A percentile compares a stretch with the other conserved stretches of the same genome.
Conservation (phyloP, 2,888 invertebrate genomes). For the Amphimallon solstitiale region DNA sequence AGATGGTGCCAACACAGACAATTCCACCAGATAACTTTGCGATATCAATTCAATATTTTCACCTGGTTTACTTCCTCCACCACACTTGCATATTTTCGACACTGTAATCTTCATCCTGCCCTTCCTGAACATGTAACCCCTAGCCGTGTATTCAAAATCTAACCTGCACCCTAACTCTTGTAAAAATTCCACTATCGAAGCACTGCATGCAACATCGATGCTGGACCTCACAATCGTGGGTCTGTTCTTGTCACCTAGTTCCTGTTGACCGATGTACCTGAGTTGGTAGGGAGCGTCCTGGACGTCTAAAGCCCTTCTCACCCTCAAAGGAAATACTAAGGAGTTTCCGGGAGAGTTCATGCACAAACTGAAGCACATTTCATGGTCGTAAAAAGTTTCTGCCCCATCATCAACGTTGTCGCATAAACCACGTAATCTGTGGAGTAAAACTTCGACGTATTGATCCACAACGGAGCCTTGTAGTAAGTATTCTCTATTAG, state of each 20-base stretch:
- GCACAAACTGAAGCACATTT: constrained; percentile 86
- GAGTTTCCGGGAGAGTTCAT: constrained; percentile 69
- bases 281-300: constrained; percentile 89
- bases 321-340: constrained; percentile 74
- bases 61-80: constrained; percentile 74
- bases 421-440: constrained; percentile 89
- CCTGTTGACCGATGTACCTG: constrained; percentile 91
- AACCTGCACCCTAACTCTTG: constrained; percentile 90
- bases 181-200: constrained; percentile 89
- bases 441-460: constrained; percentile 89
- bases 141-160: constrained; percentile 93
- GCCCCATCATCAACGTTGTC: constrained; percentile 92
- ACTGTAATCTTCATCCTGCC: constrained; percentile 97
- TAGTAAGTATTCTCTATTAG: constrained; percentile 92
- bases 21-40: constrained; percentile 91
- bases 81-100: constrained; percentile 87
- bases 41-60: constrained; percentile 86
- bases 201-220: constrained; percentile 91
- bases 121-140: constrained; percentile 95
- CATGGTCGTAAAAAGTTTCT: constrained; percentile 93
- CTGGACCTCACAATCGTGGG: constrained; percentile 92
- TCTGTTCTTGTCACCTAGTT: constrained; percentile 86
- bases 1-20: constrained; percentile 88
- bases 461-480: constrained; percentile 94
- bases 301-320: constrained; percentile 84